Percentiles rank a stretch among this genome's conserved stretches.
These are phyloP conservation scores for Cherax destructor DNA, from an alignment of 1,140 invertebrate species.

Conservation along the genomic window DNA sequence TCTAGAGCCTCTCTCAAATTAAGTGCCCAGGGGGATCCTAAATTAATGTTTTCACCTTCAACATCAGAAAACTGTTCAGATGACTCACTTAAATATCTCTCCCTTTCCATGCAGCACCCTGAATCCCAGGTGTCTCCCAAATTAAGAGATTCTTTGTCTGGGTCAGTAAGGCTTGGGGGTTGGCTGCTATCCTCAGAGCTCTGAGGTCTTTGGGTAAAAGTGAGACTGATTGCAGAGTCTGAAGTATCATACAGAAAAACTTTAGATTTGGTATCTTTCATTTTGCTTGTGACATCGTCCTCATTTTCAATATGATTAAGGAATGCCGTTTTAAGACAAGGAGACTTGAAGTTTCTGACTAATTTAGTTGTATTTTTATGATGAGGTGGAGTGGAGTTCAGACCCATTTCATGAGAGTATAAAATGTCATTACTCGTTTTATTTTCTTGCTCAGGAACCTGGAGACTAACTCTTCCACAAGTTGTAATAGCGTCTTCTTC, in stretches of 20 bases:
- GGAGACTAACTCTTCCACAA: neutral
- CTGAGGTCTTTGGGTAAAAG: constrained; percentile 8
- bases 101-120: constrained; percentile 19
- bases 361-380: neutral
- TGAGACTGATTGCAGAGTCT: constrained; percentile 39
- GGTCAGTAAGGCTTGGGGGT: constrained; percentile 17
- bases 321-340: constrained; percentile 3
- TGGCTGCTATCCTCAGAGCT: constrained; percentile 5
- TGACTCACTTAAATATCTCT: constrained; percentile 23
- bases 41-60: constrained; percentile 16
- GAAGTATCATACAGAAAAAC: constrained; percentile 32
- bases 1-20: constrained; percentile 36
- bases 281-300: neutral
- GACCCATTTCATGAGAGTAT: neutral
- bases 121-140: constrained; percentile 57
- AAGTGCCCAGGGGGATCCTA: constrained; percentile 2
- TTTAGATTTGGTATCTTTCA: neutral
- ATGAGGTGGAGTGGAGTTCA: neutral
- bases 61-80: constrained; percentile 33
- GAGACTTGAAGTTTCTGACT: neutral
- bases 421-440: neutral
- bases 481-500: neutral
- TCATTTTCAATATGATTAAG: neutral
- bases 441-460: neutral
- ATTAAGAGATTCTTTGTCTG: constrained; percentile 28